Percentiles rank a stretch among this genome's conserved stretches.
Evolutionary conservation across 2,797 vertebrate species (phyloP).

Genomic region (Clarias laeviceps): DNA sequence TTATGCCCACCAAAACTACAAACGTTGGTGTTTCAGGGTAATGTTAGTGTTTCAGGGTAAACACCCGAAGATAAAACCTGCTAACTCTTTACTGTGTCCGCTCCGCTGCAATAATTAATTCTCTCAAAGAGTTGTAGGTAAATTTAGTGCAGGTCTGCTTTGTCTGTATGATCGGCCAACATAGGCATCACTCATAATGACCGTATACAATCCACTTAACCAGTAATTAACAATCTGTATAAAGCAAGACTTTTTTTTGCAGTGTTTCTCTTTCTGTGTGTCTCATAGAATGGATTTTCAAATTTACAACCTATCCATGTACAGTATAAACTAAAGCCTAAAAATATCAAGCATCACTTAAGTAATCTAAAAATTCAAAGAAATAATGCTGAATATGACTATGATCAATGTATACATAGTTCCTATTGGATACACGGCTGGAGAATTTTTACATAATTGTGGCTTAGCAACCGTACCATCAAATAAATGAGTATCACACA

Average conservation of each 20-base stretch:
- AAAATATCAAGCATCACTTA: not conserved
- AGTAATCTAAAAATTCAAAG: not conserved
- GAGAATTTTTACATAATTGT: not conserved
- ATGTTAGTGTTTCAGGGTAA: not conserved
- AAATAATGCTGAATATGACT: not conserved
- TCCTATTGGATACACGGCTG: not conserved
- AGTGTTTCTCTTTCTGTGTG: not conserved
- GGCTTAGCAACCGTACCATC: constrained; percentile 9
- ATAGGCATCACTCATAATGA: not conserved
- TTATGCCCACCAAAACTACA: not conserved
- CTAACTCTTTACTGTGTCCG: not conserved
- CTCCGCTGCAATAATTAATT: constrained; percentile 3
- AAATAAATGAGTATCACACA: constrained; percentile 52
- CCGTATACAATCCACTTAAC: not conserved
- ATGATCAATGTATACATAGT: not conserved
- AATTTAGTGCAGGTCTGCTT: constrained; percentile 14
- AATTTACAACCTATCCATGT: constrained; percentile 1
- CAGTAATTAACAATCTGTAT: not conserved
- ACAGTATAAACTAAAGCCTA: not conserved
- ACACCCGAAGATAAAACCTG: not conserved
- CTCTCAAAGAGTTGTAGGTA: not conserved
- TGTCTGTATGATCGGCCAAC: constrained; percentile 1
- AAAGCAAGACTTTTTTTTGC: not conserved
- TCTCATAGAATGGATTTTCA: not conserved
- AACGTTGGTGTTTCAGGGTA: not conserved